A percentile compares a stretch with the other conserved stretches of the same genome.
Evolutionary conservation across 2,797 vertebrate genomes (phyloP).

Genomic region (Betta splendens): DNA sequence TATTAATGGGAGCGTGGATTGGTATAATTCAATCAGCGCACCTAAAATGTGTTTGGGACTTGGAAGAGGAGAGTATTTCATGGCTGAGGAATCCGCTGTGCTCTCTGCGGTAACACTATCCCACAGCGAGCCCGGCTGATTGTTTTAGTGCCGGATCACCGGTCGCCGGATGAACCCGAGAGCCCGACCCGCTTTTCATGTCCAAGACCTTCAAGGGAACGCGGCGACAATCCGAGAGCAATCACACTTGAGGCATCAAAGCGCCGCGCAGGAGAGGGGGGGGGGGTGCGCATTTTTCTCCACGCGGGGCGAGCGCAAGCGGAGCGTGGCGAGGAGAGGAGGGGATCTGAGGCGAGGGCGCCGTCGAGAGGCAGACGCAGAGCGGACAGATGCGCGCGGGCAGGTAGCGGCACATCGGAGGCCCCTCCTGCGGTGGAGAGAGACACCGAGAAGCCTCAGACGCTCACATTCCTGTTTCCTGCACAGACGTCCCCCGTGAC

Average conservation of each 20-base stretch:
- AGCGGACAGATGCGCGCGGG: constrained; percentile 85
- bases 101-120: constrained; percentile 84
- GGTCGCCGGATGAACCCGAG: constrained; percentile 82
- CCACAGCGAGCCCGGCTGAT: constrained; percentile 79
- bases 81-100: constrained; percentile 75
- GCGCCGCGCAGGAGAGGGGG: constrained; percentile 74
- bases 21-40: constrained; percentile 74
- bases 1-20: constrained; percentile 50
- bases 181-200: constrained; percentile 84
- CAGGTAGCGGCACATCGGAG: constrained; percentile 83
- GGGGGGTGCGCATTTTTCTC: constrained; percentile 77
- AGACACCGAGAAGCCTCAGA: constrained; percentile 48
- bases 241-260: constrained; percentile 90
- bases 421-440: constrained; percentile 59
- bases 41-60: constrained; percentile 69
- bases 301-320: constrained; percentile 80
- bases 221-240: constrained; percentile 81
- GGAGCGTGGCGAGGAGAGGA: constrained; percentile 84
- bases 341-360: constrained; percentile 84
- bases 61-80: constrained; percentile 66
- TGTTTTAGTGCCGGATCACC: constrained; percentile 87
- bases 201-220: constrained; percentile 84
- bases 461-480: constrained; percentile 68
- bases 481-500: constrained; percentile 36
- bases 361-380: constrained; percentile 81